Evolutionary conservation across 2,113 vertebrate genomes (phyloP).

Genomic region (Clupea harengus): DNA sequence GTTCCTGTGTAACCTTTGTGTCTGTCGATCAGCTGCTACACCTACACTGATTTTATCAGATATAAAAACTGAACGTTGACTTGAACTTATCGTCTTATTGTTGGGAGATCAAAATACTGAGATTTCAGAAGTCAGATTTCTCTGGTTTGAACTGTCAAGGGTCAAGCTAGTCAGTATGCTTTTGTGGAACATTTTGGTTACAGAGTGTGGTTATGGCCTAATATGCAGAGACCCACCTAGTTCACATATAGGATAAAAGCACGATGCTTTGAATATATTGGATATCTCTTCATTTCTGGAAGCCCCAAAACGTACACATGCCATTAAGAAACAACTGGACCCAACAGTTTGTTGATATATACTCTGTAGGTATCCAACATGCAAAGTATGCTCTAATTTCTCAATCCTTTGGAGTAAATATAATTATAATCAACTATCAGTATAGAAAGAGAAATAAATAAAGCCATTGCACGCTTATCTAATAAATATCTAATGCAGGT

Average conservation of each 20-base stretch:
- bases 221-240: not conserved
- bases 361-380: constrained; percentile 15
- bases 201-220: not conserved
- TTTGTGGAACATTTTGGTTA: not conserved
- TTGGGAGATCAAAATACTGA: constrained; percentile 7
- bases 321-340: constrained; percentile 13
- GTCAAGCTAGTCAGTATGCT: not conserved
- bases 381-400: constrained; percentile 17
- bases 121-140: not conserved
- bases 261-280: constrained; percentile 15
- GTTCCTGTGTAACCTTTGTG: constrained; percentile 18
- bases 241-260: constrained; percentile 4
- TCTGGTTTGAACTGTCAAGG: not conserved
- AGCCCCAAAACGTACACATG: constrained; percentile 13
- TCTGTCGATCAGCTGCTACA: not conserved
- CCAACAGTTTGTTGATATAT: constrained; percentile 12
- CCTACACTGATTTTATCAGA: not conserved
- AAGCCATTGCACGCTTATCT: constrained; percentile 6
- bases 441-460: constrained; percentile 4
- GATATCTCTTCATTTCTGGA: constrained; percentile 7
- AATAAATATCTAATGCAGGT: constrained; percentile 4
- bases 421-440: not conserved
- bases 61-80: not conserved
- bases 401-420: constrained; percentile 3
- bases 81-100: not conserved